Base-by-base conservation (phyloP, 2,797 vertebrate species). In the Schizopygopsis pylzovi region DNA sequence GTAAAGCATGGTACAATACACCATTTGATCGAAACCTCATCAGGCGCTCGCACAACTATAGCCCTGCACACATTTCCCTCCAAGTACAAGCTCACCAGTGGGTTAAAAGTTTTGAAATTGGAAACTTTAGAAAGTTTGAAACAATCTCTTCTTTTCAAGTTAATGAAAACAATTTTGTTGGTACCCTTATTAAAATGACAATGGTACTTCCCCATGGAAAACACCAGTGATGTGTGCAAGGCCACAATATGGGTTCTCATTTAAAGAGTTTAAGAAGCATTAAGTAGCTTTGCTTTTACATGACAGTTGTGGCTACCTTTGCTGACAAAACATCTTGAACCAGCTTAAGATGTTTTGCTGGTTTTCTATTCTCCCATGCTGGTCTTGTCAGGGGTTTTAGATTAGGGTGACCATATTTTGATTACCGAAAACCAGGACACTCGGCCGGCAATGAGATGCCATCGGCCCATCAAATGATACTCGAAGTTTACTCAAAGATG, bases 1-100 rank as follows among this genome's bases (percentile, higher is more conserved):
- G 90, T 88, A 89, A 89, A 90, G 85, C 83, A 86, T 89, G 89
- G 84, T 87, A 90, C 81, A 87, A 84, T 80, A 75, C 83, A 85
- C 79, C 82, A 82, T 72, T 82, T 76, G 61, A 80, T 63, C 13
- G 28, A 81, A 80, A 65, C 68, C 84, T 54, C 68, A 25, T 16
- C 78, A 72, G 75, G 13, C 39, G 61, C 18, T 45, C n/a, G 5
- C 83, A 65, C 52, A 56, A 22, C 47, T 13, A 28, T 22, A 43
- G 61, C n/a, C 20, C 22, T 13, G 43, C 2, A 4, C 39, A 16
- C 25, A 3, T 33, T 84, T 59, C 4, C n/a, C 12, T 68, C 52
- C 10, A 18, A 52, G 28, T 18, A 54, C 49, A 16, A 22, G 33
- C 9, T 65, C 75, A 4, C 7, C 47, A 59, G 7, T 6, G 5